A percentile compares a stretch with the other conserved stretches of the same genome.
Conservation (phyloP, 2,113 vertebrate species). For the Oryzias melastigma region DNA sequence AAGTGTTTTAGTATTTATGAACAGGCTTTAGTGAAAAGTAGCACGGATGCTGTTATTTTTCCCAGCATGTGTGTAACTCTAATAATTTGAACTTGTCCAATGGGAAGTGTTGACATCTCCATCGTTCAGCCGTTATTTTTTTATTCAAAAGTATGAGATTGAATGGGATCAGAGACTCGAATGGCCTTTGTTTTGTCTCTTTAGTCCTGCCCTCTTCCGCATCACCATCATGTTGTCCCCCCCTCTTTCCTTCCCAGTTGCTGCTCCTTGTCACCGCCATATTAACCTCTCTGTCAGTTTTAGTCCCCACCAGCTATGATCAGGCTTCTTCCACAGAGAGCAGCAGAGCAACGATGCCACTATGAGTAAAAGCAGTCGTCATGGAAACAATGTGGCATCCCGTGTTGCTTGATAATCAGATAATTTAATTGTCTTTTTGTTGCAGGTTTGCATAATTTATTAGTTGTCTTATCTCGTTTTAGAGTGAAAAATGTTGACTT, state of each 20-base stretch:
- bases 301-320: slow-evolving; percentile 41
- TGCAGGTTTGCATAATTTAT: slow-evolving; percentile 51
- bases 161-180: slow-evolving; percentile 24
- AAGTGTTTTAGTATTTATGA: too few species aligned
- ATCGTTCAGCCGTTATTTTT: too few species aligned
- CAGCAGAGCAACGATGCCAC: slow-evolving; percentile 24
- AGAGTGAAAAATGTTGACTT: too few species aligned
- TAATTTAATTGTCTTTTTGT: slow-evolving; percentile 72
- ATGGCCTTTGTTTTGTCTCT: slow-evolving; percentile 8
- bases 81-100: too few species aligned
- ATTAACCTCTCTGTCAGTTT: slow-evolving; percentile 52
- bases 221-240: slow-evolving; percentile 2
- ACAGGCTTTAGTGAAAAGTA: too few species aligned
- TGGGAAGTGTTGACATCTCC: too few species aligned
- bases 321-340: slow-evolving; percentile 21
- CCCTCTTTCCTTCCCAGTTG: slow-evolving; percentile 2
- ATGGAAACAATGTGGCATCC: slow-evolving; percentile 65
- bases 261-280: neutral
- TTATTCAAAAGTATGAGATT: slow-evolving; percentile 1
- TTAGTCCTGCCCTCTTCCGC: neutral
- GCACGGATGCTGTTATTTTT: too few species aligned
- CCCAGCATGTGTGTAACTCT: too few species aligned
- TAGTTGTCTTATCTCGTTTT: neutral
- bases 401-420: slow-evolving; percentile 62
- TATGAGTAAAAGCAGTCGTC: slow-evolving; percentile 44